phyloP scores from a whole-genome alignment of 2,797 vertebrate species.

The Sebastes melanostomus region DNA sequence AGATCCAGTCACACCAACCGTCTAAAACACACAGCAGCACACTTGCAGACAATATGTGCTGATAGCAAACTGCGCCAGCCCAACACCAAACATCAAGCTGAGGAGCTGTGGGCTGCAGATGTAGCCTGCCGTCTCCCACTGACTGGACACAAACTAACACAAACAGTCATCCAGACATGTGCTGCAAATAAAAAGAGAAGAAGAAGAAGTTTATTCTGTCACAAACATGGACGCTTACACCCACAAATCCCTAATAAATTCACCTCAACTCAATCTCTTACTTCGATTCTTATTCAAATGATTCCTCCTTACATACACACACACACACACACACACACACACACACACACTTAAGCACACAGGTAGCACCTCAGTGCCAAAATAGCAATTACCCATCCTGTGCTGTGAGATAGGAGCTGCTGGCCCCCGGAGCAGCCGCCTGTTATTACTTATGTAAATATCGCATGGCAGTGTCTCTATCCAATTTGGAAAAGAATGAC shows the following conservation, averaged over 20 bases:
- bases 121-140: conserved; percentile 43
- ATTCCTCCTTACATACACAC: conserved; percentile 10
- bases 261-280: background rate
- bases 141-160: conserved; percentile 44
- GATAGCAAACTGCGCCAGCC: conserved; percentile 51
- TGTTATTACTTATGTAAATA: conserved; percentile 80
- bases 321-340: conserved; percentile 9
- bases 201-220: conserved; percentile 20
- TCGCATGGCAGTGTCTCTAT: conserved; percentile 68
- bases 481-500: conserved; percentile 69
- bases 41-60: conserved; percentile 54
- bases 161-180: conserved; percentile 39
- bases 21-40: conserved; percentile 65
- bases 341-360: conserved; percentile 16
- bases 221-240: background rate
- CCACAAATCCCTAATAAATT: conserved; percentile 30
- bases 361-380: conserved; percentile 69
- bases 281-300: conserved; percentile 45
- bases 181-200: conserved; percentile 35
- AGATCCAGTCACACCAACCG: conserved; percentile 40
- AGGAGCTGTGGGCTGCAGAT: conserved; percentile 43
- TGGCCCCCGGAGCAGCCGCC: conserved; percentile 61
- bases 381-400: conserved; percentile 72
- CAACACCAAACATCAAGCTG: conserved; percentile 55
- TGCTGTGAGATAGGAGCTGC: conserved; percentile 63